These are phyloP conservation scores for Hydroisotoma schaefferi DNA, from an alignment of 2,888 invertebrate species.

Conservation along the genomic window DNA sequence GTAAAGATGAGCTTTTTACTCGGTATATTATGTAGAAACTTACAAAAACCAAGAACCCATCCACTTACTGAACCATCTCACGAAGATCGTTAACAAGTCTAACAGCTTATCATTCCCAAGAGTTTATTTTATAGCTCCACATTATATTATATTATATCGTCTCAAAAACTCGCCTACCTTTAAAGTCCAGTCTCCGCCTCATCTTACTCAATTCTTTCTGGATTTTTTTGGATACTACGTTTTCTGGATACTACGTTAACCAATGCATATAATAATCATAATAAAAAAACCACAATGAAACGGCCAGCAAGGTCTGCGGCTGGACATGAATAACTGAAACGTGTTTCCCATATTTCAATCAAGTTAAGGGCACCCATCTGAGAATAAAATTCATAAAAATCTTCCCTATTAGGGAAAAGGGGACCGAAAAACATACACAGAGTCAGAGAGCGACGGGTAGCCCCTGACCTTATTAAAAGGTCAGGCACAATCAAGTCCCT, in stretches of 20 bases:
- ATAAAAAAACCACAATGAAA: too few relatives aligned
- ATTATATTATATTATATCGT: too few relatives aligned
- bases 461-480: conserved; percentile 49
- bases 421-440: conserved; percentile 36
- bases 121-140: background rate
- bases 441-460: conserved; percentile 36
- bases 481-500: conserved; percentile 42
- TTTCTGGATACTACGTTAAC: too few relatives aligned
- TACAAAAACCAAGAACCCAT: too few relatives aligned
- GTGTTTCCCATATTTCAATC: conserved; percentile 14
- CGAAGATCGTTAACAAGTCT: conserved; percentile 6
- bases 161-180: too few relatives aligned
- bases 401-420: background rate
- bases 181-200: too few relatives aligned
- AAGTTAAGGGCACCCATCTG: conserved; percentile 8
- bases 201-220: too few relatives aligned
- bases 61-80: conserved; percentile 1
- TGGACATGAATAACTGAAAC: conserved; percentile 4
- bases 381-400: conserved; percentile 13
- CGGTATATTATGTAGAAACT: too few relatives aligned
- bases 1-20: too few relatives aligned
- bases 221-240: too few relatives aligned
- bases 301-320: too few relatives aligned
- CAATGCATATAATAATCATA: too few relatives aligned
- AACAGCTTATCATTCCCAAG: background rate